Conservation (phyloP, 1,140 invertebrate genomes). For the Orchestia grillus region DNA sequence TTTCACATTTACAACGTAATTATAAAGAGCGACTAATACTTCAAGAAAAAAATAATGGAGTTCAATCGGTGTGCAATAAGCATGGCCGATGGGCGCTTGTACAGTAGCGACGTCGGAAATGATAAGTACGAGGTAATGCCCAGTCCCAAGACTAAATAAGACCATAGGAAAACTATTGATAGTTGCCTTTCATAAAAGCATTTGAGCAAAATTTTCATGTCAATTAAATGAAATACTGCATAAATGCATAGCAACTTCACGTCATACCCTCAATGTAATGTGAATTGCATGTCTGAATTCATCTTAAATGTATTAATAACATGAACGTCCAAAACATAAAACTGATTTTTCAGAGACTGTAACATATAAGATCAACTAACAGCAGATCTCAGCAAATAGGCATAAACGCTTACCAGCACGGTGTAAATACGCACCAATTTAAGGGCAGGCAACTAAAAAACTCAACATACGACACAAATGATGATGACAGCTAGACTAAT, state of each 20-base stretch:
- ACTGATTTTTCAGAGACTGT: background rate
- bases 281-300: background rate
- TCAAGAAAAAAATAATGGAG: background rate
- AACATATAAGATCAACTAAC: background rate
- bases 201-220: background rate
- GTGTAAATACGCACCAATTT: background rate
- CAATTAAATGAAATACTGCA: background rate
- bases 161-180: background rate
- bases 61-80: background rate
- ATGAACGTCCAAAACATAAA: background rate
- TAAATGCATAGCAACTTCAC: background rate
- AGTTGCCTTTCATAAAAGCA: background rate
- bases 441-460: background rate
- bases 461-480: background rate
- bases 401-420: background rate
- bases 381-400: background rate
- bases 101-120: background rate
- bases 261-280: background rate
- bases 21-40: background rate
- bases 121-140: background rate
- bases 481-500: slow-evolving; percentile 40
- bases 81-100: background rate
- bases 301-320: background rate
- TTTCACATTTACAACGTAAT: background rate
- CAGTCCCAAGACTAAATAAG: background rate